Evolutionary conservation across 2,797 vertebrate species (phyloP).

Genomic region (Meda fulgida): DNA sequence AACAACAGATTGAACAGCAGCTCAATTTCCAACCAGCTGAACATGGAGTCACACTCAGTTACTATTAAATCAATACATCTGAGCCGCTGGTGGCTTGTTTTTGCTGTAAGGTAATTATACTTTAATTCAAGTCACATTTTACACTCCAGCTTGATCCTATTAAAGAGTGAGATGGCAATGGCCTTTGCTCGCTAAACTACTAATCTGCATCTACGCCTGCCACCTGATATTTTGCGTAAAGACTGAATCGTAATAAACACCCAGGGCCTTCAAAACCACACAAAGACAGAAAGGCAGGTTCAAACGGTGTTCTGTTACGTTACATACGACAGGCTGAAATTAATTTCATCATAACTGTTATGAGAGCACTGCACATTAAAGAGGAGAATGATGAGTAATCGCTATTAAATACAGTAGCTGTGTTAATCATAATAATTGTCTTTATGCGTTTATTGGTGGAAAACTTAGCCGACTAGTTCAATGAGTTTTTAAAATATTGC

Average conservation of each 20-base stretch:
- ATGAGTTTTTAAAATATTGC: constrained; percentile 21
- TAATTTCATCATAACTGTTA: constrained; percentile 4
- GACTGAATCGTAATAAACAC: not conserved
- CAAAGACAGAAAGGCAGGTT: not conserved
- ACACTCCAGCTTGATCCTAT: constrained; percentile 47
- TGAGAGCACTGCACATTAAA: constrained; percentile 24
- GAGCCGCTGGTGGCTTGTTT: constrained; percentile 43
- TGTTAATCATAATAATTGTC: constrained; percentile 22
- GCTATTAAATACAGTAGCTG: constrained; percentile 5
- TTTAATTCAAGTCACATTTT: constrained; percentile 53
- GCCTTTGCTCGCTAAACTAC: constrained; percentile 42
- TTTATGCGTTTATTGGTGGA: not conserved
- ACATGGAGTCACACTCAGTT: constrained; percentile 36
- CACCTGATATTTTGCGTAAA: not conserved
- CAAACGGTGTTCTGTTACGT: constrained; percentile 4
- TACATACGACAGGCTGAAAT: constrained; percentile 11
- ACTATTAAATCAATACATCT: constrained; percentile 48
- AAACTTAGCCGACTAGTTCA: not conserved
- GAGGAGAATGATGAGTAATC: not conserved
- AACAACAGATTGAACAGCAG: not conserved
- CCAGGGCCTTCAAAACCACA: not conserved
- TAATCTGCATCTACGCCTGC: constrained; percentile 8
- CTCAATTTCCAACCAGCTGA: constrained; percentile 25
- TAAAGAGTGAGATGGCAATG: constrained; percentile 37
- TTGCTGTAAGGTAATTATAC: constrained; percentile 43